Evolutionary conservation across 2,888 invertebrate genomes (phyloP).

Genomic region (Sialis lutaria): DNA sequence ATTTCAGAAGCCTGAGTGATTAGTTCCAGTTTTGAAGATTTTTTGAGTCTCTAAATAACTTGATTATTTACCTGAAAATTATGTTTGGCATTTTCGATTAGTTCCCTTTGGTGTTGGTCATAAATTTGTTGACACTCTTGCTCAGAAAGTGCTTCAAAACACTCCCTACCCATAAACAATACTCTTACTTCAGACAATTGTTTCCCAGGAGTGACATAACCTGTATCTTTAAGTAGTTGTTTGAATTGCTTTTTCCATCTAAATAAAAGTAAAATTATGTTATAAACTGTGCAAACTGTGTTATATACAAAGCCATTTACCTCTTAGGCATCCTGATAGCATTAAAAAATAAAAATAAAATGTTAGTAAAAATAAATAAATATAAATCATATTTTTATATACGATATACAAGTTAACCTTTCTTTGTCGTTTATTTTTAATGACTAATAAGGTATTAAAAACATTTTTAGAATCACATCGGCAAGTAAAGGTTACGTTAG

Average conservation of each 20-base stretch:
- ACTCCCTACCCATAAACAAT: constrained; percentile 84
- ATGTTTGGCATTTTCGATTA: constrained; percentile 75
- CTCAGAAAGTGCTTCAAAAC: constrained; percentile 80
- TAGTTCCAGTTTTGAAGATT: no score
- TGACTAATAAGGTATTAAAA: no score
- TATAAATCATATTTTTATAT: no score
- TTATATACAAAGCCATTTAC: constrained; percentile 8
- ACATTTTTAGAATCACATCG: no score
- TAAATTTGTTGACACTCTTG: constrained; percentile 85
- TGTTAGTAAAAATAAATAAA: no score
- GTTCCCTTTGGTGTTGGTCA: constrained; percentile 81
- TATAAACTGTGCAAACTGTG: neutral
- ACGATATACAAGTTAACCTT: no score
- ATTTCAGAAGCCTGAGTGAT: no score
- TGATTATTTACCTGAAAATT: constrained; percentile 53
- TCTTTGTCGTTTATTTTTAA: no score
- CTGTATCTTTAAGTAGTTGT: constrained; percentile 79
- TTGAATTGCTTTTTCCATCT: constrained; percentile 93
- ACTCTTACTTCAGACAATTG: constrained; percentile 78
- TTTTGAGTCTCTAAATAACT: no score
- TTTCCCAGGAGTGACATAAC: constrained; percentile 92
- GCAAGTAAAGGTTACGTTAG: no score
- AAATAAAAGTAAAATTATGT: constrained; percentile 10
- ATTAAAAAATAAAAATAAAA: neutral
- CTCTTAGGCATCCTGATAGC: constrained; percentile 15